A percentile compares a stretch with the other conserved stretches of the same genome.
Conservation (phyloP, 2,888 invertebrate genomes). For the Sphinx pinastri region DNA sequence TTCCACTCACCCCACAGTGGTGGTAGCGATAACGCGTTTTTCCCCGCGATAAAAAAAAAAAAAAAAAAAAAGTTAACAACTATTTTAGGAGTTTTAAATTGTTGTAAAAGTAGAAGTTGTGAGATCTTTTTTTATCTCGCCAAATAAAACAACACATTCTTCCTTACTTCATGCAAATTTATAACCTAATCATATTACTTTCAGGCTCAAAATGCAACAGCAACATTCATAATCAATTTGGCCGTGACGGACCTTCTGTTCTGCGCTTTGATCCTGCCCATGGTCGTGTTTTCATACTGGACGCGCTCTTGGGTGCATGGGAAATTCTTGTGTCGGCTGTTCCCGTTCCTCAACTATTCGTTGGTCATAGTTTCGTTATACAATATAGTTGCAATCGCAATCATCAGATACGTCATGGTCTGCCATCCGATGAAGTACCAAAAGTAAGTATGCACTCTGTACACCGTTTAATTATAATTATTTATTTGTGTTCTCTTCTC, state of each 20-base stretch:
- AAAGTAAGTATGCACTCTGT: no score
- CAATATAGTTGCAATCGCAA: conserved; percentile 32
- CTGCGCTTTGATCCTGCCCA: conserved; percentile 29
- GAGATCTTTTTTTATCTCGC: no score
- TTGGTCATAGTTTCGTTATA: conserved; percentile 27
- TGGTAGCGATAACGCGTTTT: no score
- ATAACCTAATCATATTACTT: conserved; percentile 11
- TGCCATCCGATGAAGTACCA: conserved; percentile 33
- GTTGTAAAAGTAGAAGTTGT: no score
- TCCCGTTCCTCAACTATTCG: conserved; percentile 29
- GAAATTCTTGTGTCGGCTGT: conserved; percentile 30
- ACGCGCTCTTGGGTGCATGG: conserved; percentile 32
- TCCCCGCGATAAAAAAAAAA: no score
- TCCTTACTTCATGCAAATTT: no score
- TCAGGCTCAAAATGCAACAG: conserved; percentile 37
- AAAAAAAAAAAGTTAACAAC: no score
- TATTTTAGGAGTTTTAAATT: no score
- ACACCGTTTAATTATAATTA: no score
- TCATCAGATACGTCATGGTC: conserved; percentile 36
- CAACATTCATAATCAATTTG: conserved; percentile 36
- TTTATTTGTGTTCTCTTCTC: no score
- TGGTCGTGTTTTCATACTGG: conserved; percentile 27
- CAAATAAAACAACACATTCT: no score
- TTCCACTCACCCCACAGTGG: no score
- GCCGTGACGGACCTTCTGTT: conserved; percentile 33